Conservation (phyloP, 2,113 vertebrate genomes). For the Pachypanchax playfairii region DNA sequence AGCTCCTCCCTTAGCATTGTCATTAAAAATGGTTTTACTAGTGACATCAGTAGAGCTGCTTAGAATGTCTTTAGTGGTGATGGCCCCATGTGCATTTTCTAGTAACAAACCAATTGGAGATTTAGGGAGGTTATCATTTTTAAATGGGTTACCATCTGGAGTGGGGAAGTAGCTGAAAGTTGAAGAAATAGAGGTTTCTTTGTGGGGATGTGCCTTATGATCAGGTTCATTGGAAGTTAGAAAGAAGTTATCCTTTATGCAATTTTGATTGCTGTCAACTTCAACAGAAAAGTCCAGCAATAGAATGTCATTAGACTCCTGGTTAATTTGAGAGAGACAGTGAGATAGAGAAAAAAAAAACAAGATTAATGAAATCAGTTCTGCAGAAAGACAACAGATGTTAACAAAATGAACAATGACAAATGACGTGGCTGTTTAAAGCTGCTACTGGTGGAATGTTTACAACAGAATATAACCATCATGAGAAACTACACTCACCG, state of each 20-base stretch:
- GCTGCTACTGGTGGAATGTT: slow-evolving; percentile 49
- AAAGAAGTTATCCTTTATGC: slow-evolving; percentile 87
- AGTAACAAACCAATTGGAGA: slow-evolving; percentile 68
- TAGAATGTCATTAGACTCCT: slow-evolving; percentile 92
- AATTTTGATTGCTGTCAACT: slow-evolving; percentile 92
- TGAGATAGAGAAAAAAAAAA: slow-evolving; percentile 46
- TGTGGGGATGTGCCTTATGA: slow-evolving; percentile 79
- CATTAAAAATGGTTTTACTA: slow-evolving; percentile 67
- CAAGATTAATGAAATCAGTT: slow-evolving; percentile 57
- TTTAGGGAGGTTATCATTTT: slow-evolving; percentile 88
- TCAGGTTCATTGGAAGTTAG: slow-evolving; percentile 78
- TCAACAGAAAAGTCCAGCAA: slow-evolving; percentile 96
- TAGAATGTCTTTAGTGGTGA: slow-evolving; percentile 73
- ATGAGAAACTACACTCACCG: too few relatives aligned
- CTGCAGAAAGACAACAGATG: slow-evolving; percentile 30
- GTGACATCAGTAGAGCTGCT: slow-evolving; percentile 61
- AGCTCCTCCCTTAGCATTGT: slow-evolving; percentile 77
- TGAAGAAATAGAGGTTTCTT: slow-evolving; percentile 84
- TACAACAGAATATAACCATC: too few relatives aligned
- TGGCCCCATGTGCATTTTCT: slow-evolving; percentile 69
- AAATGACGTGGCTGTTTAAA: slow-evolving; percentile 48
- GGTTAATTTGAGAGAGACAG: slow-evolving; percentile 82
- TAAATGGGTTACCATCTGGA: slow-evolving; percentile 90
- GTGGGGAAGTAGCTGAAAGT: slow-evolving; percentile 90
- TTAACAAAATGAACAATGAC: slow-evolving; percentile 59